Conservation (phyloP, 2,113 vertebrate genomes). For the Conger conger region DNA sequence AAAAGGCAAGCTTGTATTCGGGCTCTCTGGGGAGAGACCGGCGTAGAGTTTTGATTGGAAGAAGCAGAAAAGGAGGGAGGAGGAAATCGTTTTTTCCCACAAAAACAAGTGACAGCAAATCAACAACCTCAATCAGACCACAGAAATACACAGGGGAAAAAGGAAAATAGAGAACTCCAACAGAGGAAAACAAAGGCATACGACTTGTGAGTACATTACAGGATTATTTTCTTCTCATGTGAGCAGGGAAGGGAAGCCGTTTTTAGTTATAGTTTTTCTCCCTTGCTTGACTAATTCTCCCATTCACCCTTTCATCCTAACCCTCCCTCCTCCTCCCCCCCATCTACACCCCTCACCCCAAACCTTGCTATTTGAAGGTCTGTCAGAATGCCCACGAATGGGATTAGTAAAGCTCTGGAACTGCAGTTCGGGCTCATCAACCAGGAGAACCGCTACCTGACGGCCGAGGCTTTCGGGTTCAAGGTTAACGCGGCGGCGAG, state of each 20-base stretch:
- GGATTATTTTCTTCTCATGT: not conserved
- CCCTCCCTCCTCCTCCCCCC: not conserved
- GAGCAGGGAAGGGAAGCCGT: not conserved
- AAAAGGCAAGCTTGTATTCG: constrained; percentile 35
- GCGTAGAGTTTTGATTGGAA: constrained; percentile 24
- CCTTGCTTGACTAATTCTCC: not conserved
- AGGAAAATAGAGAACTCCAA: not conserved
- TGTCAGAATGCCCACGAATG: constrained; percentile 86
- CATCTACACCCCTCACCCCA: constrained; percentile 12
- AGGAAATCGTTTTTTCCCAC: not conserved
- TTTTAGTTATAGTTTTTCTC: not conserved
- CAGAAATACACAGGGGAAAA: not conserved
- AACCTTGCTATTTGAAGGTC: constrained; percentile 32
- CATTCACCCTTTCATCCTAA: not conserved
- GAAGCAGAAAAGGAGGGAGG: constrained; percentile 23
- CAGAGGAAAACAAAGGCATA: not conserved
- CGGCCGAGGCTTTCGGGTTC: constrained; percentile 90
- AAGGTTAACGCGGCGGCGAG: constrained; percentile 90
- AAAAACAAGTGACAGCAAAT: not conserved
- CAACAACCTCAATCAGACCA: not conserved
- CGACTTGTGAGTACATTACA: constrained; percentile 1
- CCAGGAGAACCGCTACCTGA: constrained; percentile 85
- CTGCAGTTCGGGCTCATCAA: constrained; percentile 71
- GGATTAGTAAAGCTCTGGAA: constrained; percentile 34
- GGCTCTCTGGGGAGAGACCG: constrained; percentile 35